phyloP scores from a whole-genome alignment of 2,797 vertebrate genomes.

The Synaphobranchus kaupii region DNA sequence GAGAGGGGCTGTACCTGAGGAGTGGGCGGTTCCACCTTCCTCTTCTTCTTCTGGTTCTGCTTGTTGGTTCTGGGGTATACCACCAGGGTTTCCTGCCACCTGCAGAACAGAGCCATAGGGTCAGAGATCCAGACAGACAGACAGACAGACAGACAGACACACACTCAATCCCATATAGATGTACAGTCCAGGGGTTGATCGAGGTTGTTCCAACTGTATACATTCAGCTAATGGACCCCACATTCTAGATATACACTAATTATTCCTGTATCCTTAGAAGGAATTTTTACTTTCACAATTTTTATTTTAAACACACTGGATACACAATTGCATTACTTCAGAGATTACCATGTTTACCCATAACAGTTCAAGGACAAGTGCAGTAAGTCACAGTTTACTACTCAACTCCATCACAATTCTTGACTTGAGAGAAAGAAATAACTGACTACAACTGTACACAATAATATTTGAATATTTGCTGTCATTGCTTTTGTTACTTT shows the following conservation, averaged over 20 bases:
- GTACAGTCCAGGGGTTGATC: neutral
- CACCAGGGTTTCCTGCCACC: conserved; percentile 93
- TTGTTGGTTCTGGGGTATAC: conserved; percentile 96
- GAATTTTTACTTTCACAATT: neutral
- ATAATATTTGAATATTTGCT: neutral
- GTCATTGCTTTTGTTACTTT: neutral
- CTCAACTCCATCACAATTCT: neutral
- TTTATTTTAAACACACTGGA: neutral
- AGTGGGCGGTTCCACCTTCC: conserved; percentile 93
- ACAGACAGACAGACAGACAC: conserved; percentile 29
- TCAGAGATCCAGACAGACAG: conserved; percentile 8
- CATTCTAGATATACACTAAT: neutral
- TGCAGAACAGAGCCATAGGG: conserved; percentile 51
- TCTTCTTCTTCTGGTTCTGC: conserved; percentile 98
- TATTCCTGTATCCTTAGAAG: neutral
- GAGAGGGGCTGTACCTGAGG: conserved; percentile 80
- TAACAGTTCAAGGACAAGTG: neutral
- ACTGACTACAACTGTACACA: neutral
- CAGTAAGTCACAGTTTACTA: neutral
- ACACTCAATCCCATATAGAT: neutral
- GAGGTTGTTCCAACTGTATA: neutral
- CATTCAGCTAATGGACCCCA: neutral
- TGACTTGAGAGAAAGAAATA: neutral
- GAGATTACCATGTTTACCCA: neutral
- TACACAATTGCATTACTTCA: neutral